Conservation (phyloP, 2,113 vertebrate species). For the Sylvia atricapilla region DNA sequence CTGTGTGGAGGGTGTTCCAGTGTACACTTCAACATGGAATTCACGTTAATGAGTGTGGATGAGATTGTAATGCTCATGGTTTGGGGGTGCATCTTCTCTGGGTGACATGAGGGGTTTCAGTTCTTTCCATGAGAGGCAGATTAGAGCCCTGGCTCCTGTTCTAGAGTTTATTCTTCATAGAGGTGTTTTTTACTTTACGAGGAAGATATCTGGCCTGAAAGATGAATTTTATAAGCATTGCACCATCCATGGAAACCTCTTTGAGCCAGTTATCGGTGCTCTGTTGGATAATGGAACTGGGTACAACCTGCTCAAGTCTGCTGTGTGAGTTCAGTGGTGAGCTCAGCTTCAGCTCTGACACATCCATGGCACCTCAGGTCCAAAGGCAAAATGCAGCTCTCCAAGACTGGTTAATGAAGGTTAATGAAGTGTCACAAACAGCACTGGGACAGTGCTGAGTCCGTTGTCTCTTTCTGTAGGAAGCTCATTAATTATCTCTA, state of each 20-base stretch:
- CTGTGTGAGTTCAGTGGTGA: constrained; percentile 95
- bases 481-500: not conserved
- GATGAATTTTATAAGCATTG: constrained; percentile 97
- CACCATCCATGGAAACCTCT: constrained; percentile 94
- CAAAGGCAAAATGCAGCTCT: not conserved
- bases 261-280: constrained; percentile 93
- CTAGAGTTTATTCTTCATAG: not conserved
- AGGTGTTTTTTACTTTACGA: constrained; percentile 94
- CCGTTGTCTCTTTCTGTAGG: not conserved
- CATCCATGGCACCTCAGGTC: not conserved
- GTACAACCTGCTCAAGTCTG: constrained; percentile 97
- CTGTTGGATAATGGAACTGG: constrained; percentile 93
- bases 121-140: not conserved
- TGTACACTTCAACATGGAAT: not conserved
- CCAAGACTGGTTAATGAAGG: too few species aligned
- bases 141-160: not conserved
- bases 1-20: too few species aligned
- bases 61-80: not conserved
- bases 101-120: fast-evolving
- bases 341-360: constrained; percentile 2
- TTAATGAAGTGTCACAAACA: not conserved
- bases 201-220: constrained; percentile 92
- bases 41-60: not conserved
- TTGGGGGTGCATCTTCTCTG: not conserved
- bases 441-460: not conserved